Evolutionary conservation across 2,888 invertebrate species (phyloP).

Genomic region (Pristionchus japonicus): DNA sequence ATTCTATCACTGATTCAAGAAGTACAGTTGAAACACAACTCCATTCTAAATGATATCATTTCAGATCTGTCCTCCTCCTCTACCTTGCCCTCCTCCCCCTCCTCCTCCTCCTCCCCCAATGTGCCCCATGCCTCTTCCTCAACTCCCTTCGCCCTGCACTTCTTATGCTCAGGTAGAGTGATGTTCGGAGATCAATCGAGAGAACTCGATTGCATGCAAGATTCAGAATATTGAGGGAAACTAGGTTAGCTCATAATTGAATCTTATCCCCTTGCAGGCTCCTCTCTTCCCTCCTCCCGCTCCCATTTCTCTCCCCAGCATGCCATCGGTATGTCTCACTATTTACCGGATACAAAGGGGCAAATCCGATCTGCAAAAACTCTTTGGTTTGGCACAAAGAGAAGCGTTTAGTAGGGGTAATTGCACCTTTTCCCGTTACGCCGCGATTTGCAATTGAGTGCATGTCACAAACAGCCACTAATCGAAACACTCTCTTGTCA

Average conservation of each 20-base stretch:
- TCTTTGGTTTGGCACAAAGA: neutral
- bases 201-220: neutral
- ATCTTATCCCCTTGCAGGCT: no score
- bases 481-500: constrained; percentile 1
- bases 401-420: constrained; percentile 3
- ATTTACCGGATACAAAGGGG: constrained; percentile 2
- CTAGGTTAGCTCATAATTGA: no score
- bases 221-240: no score
- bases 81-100: constrained; percentile 67
- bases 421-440: neutral
- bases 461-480: neutral
- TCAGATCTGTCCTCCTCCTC: constrained; percentile 70
- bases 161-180: constrained; percentile 51
- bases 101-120: constrained; percentile 68
- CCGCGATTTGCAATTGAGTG: neutral
- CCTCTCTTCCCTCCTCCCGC: constrained; percentile 22
- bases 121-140: constrained; percentile 63
- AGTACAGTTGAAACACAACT: neutral
- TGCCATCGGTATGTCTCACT: constrained; percentile 8
- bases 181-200: neutral
- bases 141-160: constrained; percentile 57
- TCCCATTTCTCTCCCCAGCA: constrained; percentile 9
- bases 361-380: neutral
- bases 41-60: neutral
- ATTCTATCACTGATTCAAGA: neutral